These are phyloP conservation scores for Aphodius sticticus DNA, from an alignment of 2,888 invertebrate species.

Conservation along the genomic window DNA sequence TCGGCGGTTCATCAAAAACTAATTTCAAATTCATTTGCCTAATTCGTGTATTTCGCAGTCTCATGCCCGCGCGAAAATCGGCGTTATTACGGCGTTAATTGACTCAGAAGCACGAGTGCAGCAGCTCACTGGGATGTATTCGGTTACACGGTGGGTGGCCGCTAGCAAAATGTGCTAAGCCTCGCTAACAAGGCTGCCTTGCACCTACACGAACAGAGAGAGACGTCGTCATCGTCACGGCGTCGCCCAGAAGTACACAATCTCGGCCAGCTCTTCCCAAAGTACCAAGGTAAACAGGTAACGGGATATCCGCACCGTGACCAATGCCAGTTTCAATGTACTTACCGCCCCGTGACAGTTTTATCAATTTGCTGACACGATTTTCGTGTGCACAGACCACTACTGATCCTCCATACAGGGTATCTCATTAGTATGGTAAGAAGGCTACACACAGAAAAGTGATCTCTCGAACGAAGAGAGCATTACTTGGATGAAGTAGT, in stretches of 20 bases:
- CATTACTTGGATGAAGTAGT: too few species aligned
- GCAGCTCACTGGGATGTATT: conserved; percentile 17
- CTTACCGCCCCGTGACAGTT: conserved; percentile 6
- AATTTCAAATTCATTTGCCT: not conserved
- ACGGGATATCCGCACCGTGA: conserved; percentile 29
- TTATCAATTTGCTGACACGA: not conserved
- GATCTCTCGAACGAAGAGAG: too few species aligned
- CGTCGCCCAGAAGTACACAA: conserved; percentile 10
- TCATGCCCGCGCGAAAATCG: too few species aligned
- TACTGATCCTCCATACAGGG: not conserved
- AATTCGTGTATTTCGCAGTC: not conserved
- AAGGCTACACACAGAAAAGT: too few species aligned
- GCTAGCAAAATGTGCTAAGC: not conserved
- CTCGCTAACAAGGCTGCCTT: not conserved
- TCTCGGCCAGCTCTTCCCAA: conserved; percentile 28
- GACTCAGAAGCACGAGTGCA: not conserved
- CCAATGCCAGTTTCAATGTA: conserved; percentile 17
- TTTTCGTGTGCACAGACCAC: not conserved
- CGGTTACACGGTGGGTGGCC: not conserved
- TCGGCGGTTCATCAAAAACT: not conserved
- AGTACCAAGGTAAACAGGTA: conserved; percentile 30
- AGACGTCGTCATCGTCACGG: not conserved
- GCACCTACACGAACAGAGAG: not conserved
- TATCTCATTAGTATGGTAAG: not conserved
- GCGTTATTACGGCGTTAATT: not conserved